Conservation (phyloP, 2,113 vertebrate species). For the Seriola rivoliana region DNA sequence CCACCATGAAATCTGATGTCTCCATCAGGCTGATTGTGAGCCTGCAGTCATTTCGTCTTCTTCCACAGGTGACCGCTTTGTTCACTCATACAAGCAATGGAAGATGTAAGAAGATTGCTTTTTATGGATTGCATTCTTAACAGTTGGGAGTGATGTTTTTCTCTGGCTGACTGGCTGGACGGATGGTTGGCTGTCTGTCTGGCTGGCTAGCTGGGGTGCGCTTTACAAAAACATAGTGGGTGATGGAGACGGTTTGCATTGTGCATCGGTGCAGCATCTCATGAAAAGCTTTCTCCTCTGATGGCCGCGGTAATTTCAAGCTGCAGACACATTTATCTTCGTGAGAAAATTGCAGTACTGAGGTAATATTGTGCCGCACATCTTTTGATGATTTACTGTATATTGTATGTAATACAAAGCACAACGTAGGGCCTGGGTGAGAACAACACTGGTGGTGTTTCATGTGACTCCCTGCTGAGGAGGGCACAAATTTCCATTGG, state of each 20-base stretch:
- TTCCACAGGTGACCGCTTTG: constrained; percentile 66
- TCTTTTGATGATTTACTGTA: constrained; percentile 18
- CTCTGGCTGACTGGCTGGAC: too few species aligned
- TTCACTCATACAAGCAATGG: constrained; percentile 25
- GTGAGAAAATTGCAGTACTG: constrained; percentile 10
- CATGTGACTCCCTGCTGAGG: constrained; percentile 52
- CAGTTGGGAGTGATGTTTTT: constrained; percentile 5
- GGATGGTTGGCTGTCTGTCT: background rate
- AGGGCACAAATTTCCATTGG: constrained; percentile 32
- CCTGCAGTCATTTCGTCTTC: constrained; percentile 47
- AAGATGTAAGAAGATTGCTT: constrained; percentile 64
- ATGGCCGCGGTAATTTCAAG: constrained; percentile 24
- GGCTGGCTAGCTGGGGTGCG: background rate
- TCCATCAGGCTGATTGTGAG: constrained; percentile 49
- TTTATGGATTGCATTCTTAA: constrained; percentile 50
- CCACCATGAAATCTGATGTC: constrained; percentile 32
- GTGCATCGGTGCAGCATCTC: constrained; percentile 14
- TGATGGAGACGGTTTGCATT: constrained; percentile 16
- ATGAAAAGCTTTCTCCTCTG: constrained; percentile 39
- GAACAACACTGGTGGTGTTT: constrained; percentile 13
- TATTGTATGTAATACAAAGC: constrained; percentile 9
- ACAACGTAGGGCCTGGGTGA: background rate
- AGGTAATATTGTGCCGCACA: background rate
- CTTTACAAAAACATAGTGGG: constrained; percentile 13
- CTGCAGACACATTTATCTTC: constrained; percentile 20